Conservation (phyloP, 2,797 vertebrate genomes). For the Tragopan temminckii region DNA sequence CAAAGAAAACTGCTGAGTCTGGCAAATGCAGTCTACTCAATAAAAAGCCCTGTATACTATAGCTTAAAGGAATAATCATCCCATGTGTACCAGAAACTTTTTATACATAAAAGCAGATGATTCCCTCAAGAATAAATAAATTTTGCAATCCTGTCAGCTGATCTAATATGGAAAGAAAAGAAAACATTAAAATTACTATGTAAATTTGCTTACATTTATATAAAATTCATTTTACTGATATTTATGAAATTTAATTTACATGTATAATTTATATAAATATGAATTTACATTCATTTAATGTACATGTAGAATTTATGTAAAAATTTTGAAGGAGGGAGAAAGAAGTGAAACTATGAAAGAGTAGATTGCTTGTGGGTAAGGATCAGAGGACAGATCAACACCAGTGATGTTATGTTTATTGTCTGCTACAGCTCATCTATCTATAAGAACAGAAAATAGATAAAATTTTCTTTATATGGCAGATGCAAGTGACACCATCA, state of each 20-base stretch:
- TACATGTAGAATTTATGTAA: neutral
- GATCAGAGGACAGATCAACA: neutral
- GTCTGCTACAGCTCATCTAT: neutral
- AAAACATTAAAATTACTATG: neutral
- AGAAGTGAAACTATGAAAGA: neutral
- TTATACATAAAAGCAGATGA: neutral
- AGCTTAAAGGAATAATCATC: neutral
- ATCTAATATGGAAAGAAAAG: neutral
- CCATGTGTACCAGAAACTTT: neutral
- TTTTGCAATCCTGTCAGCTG: neutral
- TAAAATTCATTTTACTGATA: neutral
- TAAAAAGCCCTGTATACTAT: neutral
- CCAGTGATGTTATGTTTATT: neutral
- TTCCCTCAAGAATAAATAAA: neutral
- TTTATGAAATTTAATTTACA: neutral
- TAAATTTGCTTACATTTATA: neutral
- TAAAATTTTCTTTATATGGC: neutral
- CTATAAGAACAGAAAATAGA: neutral
- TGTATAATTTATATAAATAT: neutral
- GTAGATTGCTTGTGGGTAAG: neutral
- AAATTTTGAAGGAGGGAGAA: slow-evolving; percentile 27
- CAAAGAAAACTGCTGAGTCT: neutral
- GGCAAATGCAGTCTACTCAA: neutral
- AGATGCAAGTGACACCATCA: neutral
- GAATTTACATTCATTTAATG: neutral